phyloP scores from a whole-genome alignment of 1,140 invertebrate species.

The Frieseomelitta varia region DNA sequence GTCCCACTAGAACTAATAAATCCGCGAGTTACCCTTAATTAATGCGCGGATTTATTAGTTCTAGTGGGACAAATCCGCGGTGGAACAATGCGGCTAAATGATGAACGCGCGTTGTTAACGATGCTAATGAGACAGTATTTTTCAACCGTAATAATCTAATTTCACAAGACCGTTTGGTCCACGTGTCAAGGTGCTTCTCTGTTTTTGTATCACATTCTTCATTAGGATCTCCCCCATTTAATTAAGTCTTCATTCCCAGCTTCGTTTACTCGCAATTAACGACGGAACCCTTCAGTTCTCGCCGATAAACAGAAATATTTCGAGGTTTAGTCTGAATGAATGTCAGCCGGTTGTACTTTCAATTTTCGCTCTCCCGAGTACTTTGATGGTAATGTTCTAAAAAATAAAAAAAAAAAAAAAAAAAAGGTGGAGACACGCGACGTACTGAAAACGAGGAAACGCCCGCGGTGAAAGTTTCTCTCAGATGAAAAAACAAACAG shows the following conservation, averaged over 20 bases:
- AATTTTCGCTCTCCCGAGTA: too few relatives aligned
- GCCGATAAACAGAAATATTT: not conserved
- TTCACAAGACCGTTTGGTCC: not conserved
- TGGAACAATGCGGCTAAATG: conserved; percentile 43
- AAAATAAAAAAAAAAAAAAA: too few relatives aligned
- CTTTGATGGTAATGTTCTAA: not conserved
- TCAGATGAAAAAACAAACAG: conserved; percentile 4
- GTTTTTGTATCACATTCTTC: not conserved
- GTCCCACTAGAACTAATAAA: conserved; percentile 58
- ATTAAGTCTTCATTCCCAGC: not conserved
- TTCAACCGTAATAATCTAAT: conserved; percentile 23
- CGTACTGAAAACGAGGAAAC: not conserved
- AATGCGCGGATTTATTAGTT: too few relatives aligned
- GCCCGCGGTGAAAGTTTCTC: conserved; percentile 12
- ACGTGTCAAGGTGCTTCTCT: not conserved
- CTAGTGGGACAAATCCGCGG: too few relatives aligned
- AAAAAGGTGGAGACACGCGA: not conserved
- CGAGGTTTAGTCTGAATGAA: not conserved
- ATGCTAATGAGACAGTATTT: conserved; percentile 54
- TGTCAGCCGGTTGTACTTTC: not conserved
- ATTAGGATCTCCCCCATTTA: not conserved
- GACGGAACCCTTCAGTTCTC: not conserved
- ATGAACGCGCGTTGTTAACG: conserved; percentile 31
- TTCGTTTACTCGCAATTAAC: not conserved
- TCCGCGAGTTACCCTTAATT: conserved; percentile 51